These are phyloP conservation scores for Endotricha flammealis DNA, from an alignment of 2,888 invertebrate genomes.

Conservation along the genomic window DNA sequence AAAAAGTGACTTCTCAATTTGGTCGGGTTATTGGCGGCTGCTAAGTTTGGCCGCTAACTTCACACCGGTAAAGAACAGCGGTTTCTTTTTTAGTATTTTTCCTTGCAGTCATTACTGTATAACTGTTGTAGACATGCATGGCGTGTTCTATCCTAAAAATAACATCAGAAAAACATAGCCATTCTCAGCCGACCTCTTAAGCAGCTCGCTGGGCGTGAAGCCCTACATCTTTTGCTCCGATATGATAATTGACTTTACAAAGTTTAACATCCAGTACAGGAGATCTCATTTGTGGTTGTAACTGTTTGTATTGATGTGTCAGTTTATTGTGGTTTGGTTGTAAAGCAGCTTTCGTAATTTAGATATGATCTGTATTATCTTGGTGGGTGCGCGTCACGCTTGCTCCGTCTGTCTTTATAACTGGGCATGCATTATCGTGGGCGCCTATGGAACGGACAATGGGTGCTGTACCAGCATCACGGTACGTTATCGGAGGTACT, in stretches of 20 bases:
- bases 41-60: no score
- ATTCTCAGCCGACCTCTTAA: constrained; percentile 21
- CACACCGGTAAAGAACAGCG: no score
- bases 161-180: background rate
- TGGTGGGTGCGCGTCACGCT: constrained; percentile 34
- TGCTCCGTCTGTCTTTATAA: constrained; percentile 22
- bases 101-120: background rate
- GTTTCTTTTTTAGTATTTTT: no score
- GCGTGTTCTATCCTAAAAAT: background rate
- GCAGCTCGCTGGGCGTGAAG: constrained; percentile 39
- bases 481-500: constrained; percentile 1
- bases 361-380: constrained; percentile 41
- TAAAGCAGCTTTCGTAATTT: constrained; percentile 31
- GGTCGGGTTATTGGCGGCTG: no score
- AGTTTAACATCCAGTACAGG: constrained; percentile 13
- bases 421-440: constrained; percentile 17
- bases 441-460: constrained; percentile 1
- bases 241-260: constrained; percentile 28
- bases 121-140: constrained; percentile 2
- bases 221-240: constrained; percentile 31
- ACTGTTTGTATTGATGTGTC: constrained; percentile 12
- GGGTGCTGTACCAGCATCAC: background rate
- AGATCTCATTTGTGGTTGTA: constrained; percentile 9
- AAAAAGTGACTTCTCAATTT: no score
- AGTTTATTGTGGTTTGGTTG: constrained; percentile 12